Percentiles rank a stretch among this genome's conserved stretches.
Conservation (phyloP, 2,888 invertebrate genomes). For the Patella ulyssiponensis region DNA sequence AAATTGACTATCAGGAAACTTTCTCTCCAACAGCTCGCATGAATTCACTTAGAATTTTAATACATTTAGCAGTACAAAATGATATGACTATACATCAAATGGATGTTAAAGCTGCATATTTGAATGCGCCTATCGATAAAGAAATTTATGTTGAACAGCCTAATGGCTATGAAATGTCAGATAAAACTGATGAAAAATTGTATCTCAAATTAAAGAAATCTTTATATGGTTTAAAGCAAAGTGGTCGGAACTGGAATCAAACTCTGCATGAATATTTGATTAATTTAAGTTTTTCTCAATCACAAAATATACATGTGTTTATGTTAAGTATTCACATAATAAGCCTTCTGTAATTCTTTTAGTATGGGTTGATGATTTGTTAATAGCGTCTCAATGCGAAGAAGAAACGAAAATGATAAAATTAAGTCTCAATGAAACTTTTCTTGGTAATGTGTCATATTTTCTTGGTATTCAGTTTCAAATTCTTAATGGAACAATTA, state of each 20-base stretch:
- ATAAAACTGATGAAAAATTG: conserved; percentile 17
- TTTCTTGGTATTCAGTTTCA: conserved; percentile 25
- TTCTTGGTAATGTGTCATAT: conserved; percentile 21
- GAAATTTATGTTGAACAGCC: conserved; percentile 26
- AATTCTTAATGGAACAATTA: not conserved
- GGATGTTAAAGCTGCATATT: conserved; percentile 25
- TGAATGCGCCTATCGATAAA: conserved; percentile 25
- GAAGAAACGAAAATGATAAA: conserved; percentile 10
- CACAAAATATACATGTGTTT: not conserved
- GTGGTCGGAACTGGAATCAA: not conserved
- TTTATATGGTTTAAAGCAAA: conserved; percentile 23
- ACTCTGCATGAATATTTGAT: conserved; percentile 14
- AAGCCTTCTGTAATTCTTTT: conserved; percentile 13
- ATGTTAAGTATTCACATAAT: conserved; percentile 7
- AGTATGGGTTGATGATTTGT: conserved; percentile 31
- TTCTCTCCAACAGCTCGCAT: conserved; percentile 16
- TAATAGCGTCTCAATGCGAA: conserved; percentile 11
- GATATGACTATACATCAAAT: conserved; percentile 8
- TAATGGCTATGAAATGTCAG: conserved; percentile 16
- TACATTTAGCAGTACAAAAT: not conserved
- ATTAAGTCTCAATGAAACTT: conserved; percentile 10
- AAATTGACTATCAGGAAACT: conserved; percentile 25
- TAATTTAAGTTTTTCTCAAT: conserved; percentile 14
- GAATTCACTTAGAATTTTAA: conserved; percentile 10
- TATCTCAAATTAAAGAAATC: conserved; percentile 21